These are phyloP conservation scores for Clarias laeviceps DNA, from an alignment of 2,797 vertebrate species.

Conservation along the genomic window DNA sequence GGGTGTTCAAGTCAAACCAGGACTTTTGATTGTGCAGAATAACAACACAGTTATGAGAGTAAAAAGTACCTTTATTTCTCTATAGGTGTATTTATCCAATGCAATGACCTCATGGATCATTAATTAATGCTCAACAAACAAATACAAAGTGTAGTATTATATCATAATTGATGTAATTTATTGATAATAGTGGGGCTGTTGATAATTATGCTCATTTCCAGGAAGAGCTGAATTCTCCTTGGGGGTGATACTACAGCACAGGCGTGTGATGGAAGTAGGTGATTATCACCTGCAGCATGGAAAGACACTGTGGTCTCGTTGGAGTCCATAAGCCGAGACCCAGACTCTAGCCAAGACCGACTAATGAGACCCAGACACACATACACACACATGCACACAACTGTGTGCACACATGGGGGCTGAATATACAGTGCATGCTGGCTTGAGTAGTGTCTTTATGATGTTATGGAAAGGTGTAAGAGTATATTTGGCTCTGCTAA, in stretches of 20 bases:
- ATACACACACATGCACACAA: conserved; percentile 45
- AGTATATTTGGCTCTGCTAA: conserved; percentile 77
- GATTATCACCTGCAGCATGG: conserved; percentile 41
- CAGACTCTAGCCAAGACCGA: conserved; percentile 21
- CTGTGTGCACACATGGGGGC: conserved; percentile 31
- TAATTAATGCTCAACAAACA: neutral
- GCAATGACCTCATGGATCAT: neutral
- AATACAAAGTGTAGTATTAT: neutral
- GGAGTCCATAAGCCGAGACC: conserved; percentile 38
- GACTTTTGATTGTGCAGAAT: too few relatives aligned
- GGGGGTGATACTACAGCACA: neutral
- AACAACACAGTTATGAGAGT: too few relatives aligned
- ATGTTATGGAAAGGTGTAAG: conserved; percentile 54
- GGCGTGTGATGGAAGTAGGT: conserved; percentile 16
- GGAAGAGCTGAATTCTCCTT: neutral
- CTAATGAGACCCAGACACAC: conserved; percentile 51
- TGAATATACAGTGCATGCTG: conserved; percentile 19
- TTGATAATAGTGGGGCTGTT: neutral
- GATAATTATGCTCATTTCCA: neutral
- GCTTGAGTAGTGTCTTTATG: conserved; percentile 33
- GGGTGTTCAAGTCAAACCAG: too few relatives aligned
- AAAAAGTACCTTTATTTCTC: too few relatives aligned
- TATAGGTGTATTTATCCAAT: neutral
- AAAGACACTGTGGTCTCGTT: conserved; percentile 45
- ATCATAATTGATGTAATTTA: neutral